These are phyloP conservation scores for Coenobita brevimanus DNA, from an alignment of 1,140 invertebrate species.

Conservation along the genomic window DNA sequence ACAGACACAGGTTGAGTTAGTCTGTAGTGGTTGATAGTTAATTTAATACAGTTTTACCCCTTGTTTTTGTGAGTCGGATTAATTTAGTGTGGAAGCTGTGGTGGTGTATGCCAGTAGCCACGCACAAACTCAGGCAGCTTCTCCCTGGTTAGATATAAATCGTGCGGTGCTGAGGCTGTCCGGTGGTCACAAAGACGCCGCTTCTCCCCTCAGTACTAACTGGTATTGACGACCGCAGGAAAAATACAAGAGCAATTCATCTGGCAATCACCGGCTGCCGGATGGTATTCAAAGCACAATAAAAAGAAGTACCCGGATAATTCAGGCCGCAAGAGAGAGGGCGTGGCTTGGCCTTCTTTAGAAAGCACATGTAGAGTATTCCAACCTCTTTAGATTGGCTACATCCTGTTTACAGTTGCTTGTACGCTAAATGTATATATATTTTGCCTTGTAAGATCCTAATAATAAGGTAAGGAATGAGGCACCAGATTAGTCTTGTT, in stretches of 20 bases:
- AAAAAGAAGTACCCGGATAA: constrained; percentile 41
- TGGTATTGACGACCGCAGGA: constrained; percentile 45
- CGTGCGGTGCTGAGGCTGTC: neutral
- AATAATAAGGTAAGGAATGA: constrained; percentile 9
- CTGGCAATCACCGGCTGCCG: constrained; percentile 42
- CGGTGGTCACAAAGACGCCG: neutral
- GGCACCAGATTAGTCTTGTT: neutral
- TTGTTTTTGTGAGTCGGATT: too few relatives aligned
- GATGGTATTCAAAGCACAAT: constrained; percentile 36
- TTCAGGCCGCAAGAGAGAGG: constrained; percentile 32
- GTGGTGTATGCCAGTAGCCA: too few relatives aligned
- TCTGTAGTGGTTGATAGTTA: too few relatives aligned
- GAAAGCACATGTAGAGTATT: constrained; percentile 33
- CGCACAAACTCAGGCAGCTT: too few relatives aligned
- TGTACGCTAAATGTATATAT: too few relatives aligned
- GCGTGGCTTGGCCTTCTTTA: constrained; percentile 24
- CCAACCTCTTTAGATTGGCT: too few relatives aligned
- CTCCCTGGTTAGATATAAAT: too few relatives aligned
- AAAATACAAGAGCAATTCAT: constrained; percentile 48
- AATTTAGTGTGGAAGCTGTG: too few relatives aligned
- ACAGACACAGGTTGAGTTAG: too few relatives aligned
- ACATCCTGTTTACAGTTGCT: too few relatives aligned
- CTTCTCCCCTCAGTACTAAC: constrained; percentile 21
- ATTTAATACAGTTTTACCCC: too few relatives aligned
- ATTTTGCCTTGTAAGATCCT: too few relatives aligned